phyloP scores from a whole-genome alignment of 1,140 invertebrate species.

The Drosophila subobscura region DNA sequence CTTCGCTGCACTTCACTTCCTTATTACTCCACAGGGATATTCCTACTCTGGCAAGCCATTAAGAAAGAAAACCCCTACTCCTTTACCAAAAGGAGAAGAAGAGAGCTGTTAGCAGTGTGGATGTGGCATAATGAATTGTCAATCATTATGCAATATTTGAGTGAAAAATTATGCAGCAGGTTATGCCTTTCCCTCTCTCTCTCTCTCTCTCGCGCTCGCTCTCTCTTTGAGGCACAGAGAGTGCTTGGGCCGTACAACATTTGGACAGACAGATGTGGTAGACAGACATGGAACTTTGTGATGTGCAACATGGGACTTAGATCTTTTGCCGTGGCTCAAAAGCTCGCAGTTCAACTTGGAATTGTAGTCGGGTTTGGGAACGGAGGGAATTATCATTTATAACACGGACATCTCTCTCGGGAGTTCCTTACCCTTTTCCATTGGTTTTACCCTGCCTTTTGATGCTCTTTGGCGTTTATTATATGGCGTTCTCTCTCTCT shows the following conservation, averaged over 20 bases:
- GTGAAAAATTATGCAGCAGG: slow-evolving; percentile 77
- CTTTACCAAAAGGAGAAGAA: slow-evolving; percentile 14
- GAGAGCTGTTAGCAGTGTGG: slow-evolving; percentile 8
- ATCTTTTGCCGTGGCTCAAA: slow-evolving; percentile 64
- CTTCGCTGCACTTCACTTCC: slow-evolving; percentile 53
- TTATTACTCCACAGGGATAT: slow-evolving; percentile 49
- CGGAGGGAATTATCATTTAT: slow-evolving; percentile 62
- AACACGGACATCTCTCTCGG: slow-evolving; percentile 48
- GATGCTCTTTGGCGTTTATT: slow-evolving; percentile 42
- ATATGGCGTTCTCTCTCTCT: slow-evolving; percentile 27
- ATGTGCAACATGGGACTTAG: slow-evolving; percentile 54
- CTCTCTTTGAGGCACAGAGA: slow-evolving; percentile 27
- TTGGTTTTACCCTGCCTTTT: background rate
- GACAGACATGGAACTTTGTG: slow-evolving; percentile 23
- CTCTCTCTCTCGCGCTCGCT: slow-evolving; percentile 13
- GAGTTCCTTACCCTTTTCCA: slow-evolving; percentile 33
- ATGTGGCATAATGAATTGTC: slow-evolving; percentile 73
- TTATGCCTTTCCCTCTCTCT: slow-evolving; percentile 36
- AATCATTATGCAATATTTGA: slow-evolving; percentile 80
- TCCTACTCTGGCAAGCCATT: slow-evolving; percentile 66
- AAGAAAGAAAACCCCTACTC: slow-evolving; percentile 35
- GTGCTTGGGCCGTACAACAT: slow-evolving; percentile 67
- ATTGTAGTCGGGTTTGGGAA: background rate
- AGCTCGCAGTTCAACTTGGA: slow-evolving; percentile 29
- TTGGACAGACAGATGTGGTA: slow-evolving; percentile 55